Percentiles rank a stretch among this genome's conserved stretches.
Conservation (phyloP, 2,888 invertebrate genomes). For the Ametastegia equiseti region DNA sequence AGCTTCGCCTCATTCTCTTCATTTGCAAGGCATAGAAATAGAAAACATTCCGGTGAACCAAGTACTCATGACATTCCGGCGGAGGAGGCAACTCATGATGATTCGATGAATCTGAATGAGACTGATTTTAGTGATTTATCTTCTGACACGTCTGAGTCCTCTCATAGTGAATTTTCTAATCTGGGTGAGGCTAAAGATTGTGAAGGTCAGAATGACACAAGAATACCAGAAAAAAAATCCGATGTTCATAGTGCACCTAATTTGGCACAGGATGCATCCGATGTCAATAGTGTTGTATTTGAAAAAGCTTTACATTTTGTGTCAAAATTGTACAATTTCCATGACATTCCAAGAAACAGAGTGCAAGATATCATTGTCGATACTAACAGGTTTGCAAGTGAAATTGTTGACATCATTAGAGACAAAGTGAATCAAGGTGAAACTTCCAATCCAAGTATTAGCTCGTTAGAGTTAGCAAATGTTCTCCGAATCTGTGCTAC, state of each 20-base stretch:
- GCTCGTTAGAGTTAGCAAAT: background rate
- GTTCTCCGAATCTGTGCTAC: background rate
- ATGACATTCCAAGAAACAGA: background rate
- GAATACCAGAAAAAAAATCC: background rate
- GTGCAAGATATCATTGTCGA: background rate
- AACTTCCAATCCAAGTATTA: background rate
- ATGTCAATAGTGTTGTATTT: background rate
- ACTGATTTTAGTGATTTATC: background rate
- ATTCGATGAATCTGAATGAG: background rate
- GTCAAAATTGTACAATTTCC: constrained; percentile 18
- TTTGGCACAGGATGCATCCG: background rate
- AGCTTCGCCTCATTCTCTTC: background rate
- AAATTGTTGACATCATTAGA: background rate
- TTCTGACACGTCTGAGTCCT: background rate
- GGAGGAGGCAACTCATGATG: background rate
- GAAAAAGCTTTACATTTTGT: constrained; percentile 5
- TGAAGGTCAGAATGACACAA: background rate
- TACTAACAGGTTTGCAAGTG: background rate
- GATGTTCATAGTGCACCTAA: background rate
- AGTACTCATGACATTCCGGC: background rate
- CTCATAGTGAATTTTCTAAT: background rate
- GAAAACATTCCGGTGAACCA: background rate
- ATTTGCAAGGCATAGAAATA: background rate
- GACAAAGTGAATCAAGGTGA: background rate
- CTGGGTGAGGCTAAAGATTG: background rate